phyloP scores from a whole-genome alignment of 2,113 vertebrate genomes.

The Phyllopteryx taeniolatus region DNA sequence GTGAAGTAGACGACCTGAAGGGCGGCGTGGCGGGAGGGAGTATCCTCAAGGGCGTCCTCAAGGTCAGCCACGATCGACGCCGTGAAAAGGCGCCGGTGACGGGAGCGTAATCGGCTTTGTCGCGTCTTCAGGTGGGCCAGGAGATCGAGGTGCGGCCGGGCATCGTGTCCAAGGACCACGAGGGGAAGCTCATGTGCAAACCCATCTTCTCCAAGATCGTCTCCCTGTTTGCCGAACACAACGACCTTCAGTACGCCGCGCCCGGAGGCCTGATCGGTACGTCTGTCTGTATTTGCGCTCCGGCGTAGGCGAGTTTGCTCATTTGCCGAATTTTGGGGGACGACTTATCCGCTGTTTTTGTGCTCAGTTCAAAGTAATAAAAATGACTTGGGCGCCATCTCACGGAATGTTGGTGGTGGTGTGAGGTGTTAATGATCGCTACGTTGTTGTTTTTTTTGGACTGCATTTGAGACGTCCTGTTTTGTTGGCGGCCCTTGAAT shows the following conservation, averaged over 20 bases:
- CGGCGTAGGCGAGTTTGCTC: too few species aligned
- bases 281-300: neutral
- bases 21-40: conserved; percentile 97
- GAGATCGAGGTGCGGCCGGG: conserved; percentile 96
- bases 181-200: conserved; percentile 99
- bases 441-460: too few species aligned
- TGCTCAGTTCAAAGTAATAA: too few species aligned
- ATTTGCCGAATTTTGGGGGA: too few species aligned
- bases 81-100: neutral
- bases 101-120: neutral
- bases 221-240: conserved; percentile 95
- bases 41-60: conserved; percentile 96
- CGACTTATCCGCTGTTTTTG: too few species aligned
- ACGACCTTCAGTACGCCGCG: conserved; percentile 95
- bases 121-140: conserved; percentile 85
- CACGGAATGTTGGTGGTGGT: too few species aligned
- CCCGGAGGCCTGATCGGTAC: conserved; percentile 96
- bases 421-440: too few species aligned
- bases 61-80: conserved; percentile 71
- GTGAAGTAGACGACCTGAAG: conserved; percentile 97
- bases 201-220: conserved; percentile 99
- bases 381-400: too few species aligned
- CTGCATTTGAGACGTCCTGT: too few species aligned
- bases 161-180: conserved; percentile 97
- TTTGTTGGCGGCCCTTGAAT: too few species aligned